Evolutionary conservation across 2,113 vertebrate genomes (phyloP).

Genomic region (Colius striatus): DNA sequence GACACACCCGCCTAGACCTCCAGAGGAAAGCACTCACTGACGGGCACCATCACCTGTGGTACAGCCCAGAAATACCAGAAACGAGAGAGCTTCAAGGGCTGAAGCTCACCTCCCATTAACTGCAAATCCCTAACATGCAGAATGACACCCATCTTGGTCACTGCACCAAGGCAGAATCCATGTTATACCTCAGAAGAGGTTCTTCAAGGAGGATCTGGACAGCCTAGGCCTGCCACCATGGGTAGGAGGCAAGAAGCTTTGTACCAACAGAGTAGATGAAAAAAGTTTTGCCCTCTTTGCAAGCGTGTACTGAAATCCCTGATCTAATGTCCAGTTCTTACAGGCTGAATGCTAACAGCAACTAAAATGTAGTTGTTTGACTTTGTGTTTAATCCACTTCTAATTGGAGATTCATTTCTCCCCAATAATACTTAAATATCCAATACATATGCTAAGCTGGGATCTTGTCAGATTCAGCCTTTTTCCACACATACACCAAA

Average conservation of each 20-base stretch:
- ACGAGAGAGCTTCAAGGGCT: not conserved
- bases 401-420: not conserved
- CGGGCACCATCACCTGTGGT: rapidly evolving
- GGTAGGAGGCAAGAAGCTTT: not conserved
- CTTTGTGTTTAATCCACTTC: not conserved
- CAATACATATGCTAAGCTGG: not conserved
- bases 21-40: not conserved
- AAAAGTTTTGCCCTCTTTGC: not conserved
- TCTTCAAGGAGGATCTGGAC: not conserved
- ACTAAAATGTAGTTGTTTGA: not conserved
- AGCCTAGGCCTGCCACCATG: rapidly evolving
- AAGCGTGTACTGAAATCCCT: rapidly evolving
- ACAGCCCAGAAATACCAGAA: not conserved
- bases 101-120: not conserved
- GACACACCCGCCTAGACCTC: not conserved
- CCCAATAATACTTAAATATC: not conserved
- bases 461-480: not conserved
- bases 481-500: not conserved
- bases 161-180: not conserved
- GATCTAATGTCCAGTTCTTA: not conserved
- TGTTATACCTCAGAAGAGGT: rapidly evolving
- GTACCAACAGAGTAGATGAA: not conserved
- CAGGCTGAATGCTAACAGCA: not conserved
- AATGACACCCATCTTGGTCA: not conserved
- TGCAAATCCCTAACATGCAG: no score